Evolutionary conservation across 2,888 invertebrate genomes (phyloP).

Genomic region (Oxyteleia sp.): DNA sequence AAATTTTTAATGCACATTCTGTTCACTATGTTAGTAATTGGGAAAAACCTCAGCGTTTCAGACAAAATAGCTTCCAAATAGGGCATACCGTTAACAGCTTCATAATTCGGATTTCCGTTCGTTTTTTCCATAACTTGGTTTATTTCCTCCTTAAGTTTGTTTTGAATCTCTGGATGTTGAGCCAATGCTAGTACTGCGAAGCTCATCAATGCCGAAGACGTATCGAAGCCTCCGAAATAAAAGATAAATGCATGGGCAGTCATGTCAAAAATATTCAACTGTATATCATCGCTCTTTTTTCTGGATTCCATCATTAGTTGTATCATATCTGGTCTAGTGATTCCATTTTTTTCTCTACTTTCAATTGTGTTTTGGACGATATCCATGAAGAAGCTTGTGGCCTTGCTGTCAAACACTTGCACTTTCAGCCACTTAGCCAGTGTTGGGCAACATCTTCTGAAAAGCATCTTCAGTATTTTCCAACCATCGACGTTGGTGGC

Average conservation of each 20-base stretch:
- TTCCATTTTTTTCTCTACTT: background rate
- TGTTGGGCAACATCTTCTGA: background rate
- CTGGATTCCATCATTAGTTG: background rate
- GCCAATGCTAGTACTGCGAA: background rate
- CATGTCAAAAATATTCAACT: background rate
- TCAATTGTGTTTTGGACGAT: background rate
- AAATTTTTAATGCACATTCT: background rate
- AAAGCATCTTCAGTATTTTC: constrained; percentile 14
- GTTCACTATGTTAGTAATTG: background rate
- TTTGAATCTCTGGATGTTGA: background rate
- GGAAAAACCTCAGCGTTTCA: background rate
- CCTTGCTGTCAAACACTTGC: background rate
- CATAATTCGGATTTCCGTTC: background rate
- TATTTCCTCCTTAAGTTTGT: constrained; percentile 73
- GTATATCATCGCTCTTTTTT: background rate
- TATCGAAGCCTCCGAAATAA: constrained; percentile 63
- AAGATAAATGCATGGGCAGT: background rate
- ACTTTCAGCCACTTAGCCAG: background rate
- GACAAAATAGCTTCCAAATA: background rate
- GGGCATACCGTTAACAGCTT: background rate
- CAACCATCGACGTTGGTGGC: constrained; percentile 59
- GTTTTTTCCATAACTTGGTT: constrained; percentile 74
- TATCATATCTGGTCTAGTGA: background rate
- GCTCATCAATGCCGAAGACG: background rate
- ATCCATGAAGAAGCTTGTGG: background rate